phyloP scores from a whole-genome alignment of 2,113 vertebrate species.

The Myiozetetes cayanensis region DNA sequence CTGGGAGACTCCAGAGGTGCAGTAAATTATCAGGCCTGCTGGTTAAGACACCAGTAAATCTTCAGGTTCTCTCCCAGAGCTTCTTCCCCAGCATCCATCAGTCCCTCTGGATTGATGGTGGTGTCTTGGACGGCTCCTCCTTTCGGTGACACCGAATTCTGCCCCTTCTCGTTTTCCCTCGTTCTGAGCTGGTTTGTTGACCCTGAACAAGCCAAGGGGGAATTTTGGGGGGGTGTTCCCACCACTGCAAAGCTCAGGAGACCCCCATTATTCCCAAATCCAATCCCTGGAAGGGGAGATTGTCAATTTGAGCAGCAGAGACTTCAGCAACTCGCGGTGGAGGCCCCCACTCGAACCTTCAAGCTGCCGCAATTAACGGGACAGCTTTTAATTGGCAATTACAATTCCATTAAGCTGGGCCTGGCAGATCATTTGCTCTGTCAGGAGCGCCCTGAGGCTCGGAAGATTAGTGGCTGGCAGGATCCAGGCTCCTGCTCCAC shows the following conservation, averaged over 20 bases:
- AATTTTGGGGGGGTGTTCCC: background rate
- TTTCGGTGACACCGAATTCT: background rate
- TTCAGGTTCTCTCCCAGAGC: background rate
- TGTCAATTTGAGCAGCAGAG: background rate
- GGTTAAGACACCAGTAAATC: background rate
- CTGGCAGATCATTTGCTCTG: constrained; percentile 66
- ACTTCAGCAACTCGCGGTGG: background rate
- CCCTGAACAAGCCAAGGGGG: background rate
- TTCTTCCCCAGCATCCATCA: background rate
- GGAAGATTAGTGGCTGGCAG: constrained; percentile 49
- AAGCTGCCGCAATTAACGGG: constrained; percentile 61
- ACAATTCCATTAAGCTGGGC: constrained; percentile 61
- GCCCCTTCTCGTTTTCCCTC: fast-evolving
- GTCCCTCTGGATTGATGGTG: background rate
- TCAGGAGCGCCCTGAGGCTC: constrained; percentile 46
- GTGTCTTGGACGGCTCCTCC: background rate
- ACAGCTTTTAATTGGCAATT: constrained; percentile 73
- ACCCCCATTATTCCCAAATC: background rate
- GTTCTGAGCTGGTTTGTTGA: background rate
- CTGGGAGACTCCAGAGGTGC: background rate
- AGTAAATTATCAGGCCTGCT: background rate
- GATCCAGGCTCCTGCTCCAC: background rate
- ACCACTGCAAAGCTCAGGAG: background rate
- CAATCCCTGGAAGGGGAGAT: background rate
- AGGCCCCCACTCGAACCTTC: constrained; percentile 10